phyloP scores from a whole-genome alignment of 1,140 invertebrate species.

The Sycobia sp. region DNA sequence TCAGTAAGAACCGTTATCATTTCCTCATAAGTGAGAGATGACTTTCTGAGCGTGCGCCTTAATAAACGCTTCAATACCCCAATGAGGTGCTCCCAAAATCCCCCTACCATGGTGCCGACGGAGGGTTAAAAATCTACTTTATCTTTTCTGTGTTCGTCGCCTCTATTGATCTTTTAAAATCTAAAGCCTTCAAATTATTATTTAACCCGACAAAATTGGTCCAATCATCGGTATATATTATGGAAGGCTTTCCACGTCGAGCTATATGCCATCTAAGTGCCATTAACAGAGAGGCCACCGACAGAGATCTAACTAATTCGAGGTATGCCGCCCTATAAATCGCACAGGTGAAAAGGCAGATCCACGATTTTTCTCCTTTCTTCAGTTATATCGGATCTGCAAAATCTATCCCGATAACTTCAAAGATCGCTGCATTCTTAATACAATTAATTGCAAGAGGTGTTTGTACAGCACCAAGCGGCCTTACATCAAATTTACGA shows the following conservation, averaged over 20 bases:
- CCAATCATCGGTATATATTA: slow-evolving; percentile 36
- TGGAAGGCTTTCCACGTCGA: neutral
- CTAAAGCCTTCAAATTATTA: slow-evolving; percentile 1
- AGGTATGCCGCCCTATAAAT: slow-evolving; percentile 43
- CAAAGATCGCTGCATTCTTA: slow-evolving; percentile 37
- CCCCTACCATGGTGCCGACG: slow-evolving; percentile 48
- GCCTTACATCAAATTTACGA: slow-evolving; percentile 35
- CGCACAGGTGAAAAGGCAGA: slow-evolving; percentile 49
- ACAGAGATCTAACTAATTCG: slow-evolving; percentile 40
- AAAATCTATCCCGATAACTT: slow-evolving; percentile 40
- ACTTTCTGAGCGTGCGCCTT: slow-evolving; percentile 36
- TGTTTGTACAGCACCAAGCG: slow-evolving; percentile 26
- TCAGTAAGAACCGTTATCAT: slow-evolving; percentile 43
- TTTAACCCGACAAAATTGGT: slow-evolving; percentile 43
- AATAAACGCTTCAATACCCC: slow-evolving; percentile 39
- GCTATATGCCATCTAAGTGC: slow-evolving; percentile 37
- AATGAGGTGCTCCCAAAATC: slow-evolving; percentile 49
- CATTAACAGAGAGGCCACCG: slow-evolving; percentile 34
- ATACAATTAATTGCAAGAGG: slow-evolving; percentile 38
- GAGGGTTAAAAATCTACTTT: slow-evolving; percentile 50
- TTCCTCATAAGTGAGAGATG: slow-evolving; percentile 41
- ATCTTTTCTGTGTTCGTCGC: no score
- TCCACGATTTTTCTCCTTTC: slow-evolving; percentile 40
- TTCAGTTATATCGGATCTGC: slow-evolving; percentile 39
- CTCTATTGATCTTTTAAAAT: no score